Conservation (phyloP, 1,140 invertebrate species). For the Dinoponera quadriceps region DNA sequence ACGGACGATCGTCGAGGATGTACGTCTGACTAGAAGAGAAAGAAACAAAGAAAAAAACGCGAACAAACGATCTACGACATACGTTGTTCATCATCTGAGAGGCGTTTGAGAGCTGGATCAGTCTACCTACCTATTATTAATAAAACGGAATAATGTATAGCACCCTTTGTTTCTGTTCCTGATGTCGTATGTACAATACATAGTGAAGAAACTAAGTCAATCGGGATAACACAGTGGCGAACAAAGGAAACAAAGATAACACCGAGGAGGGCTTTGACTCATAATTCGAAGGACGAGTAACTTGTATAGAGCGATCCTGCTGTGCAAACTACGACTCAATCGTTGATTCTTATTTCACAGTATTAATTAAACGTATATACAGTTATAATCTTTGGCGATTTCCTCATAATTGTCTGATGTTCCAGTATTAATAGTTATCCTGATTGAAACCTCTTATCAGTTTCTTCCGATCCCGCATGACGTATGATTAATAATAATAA, state of each 20-base stretch:
- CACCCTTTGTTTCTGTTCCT: conserved; percentile 34
- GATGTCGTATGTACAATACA: conserved; percentile 5
- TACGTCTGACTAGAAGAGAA: conserved; percentile 3
- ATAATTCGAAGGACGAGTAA: background rate
- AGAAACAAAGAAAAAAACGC: no score
- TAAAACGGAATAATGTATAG: conserved; percentile 72
- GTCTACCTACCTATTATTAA: conserved; percentile 78
- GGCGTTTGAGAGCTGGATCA: conserved; percentile 67
- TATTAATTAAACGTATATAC: background rate
- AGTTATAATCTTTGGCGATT: conserved; percentile 2
- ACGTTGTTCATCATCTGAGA: conserved; percentile 54
- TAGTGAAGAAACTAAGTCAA: background rate
- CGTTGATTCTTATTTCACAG: background rate
- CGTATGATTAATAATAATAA: conserved; percentile 45
- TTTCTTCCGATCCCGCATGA: conserved; percentile 39
- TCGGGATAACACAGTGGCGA: conserved; percentile 11
- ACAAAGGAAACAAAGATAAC: background rate
- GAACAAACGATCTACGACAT: conserved; percentile 51
- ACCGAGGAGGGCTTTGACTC: background rate
- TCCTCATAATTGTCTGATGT: conserved; percentile 28
- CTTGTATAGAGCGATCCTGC: background rate
- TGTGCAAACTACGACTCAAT: background rate
- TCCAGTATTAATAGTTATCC: conserved; percentile 20
- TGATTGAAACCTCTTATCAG: conserved; percentile 36
- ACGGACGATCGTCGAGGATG: conserved; percentile 19